Evolutionary conservation across 2,113 vertebrate genomes (phyloP).

Genomic region (Pandion haliaetus): DNA sequence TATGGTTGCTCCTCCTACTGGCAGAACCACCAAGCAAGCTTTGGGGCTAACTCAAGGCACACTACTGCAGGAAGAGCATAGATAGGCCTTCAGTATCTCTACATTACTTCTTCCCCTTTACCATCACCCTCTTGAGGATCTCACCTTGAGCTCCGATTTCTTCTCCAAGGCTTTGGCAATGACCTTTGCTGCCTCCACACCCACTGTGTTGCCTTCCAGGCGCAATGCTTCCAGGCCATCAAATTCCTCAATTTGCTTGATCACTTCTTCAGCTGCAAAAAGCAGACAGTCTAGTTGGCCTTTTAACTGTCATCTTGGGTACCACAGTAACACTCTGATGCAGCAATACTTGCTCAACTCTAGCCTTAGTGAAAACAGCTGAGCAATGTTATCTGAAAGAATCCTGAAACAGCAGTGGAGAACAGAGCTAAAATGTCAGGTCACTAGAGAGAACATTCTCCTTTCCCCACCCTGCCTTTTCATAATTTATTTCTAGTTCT

Average conservation of each 20-base stretch:
- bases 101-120: not conserved
- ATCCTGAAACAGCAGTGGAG: not conserved
- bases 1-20: not conserved
- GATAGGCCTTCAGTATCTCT: not conserved
- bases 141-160: constrained; percentile 89
- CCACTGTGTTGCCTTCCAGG: constrained; percentile 94
- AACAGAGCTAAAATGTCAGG: not conserved
- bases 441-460: not conserved
- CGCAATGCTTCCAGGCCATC: constrained; percentile 86
- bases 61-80: not conserved
- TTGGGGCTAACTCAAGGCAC: not conserved
- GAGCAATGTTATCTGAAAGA: not conserved
- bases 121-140: not conserved
- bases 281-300: not conserved
- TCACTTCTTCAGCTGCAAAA: constrained; percentile 83
- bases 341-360: not conserved
- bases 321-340: not conserved
- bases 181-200: constrained; percentile 90
- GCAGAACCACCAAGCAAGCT: not conserved
- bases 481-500: not conserved
- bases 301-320: not conserved
- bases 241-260: constrained; percentile 88
- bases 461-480: not conserved
- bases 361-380: not conserved
- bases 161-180: constrained; percentile 93